phyloP scores from a whole-genome alignment of 2,113 vertebrate species.

The Vimba vimba region DNA sequence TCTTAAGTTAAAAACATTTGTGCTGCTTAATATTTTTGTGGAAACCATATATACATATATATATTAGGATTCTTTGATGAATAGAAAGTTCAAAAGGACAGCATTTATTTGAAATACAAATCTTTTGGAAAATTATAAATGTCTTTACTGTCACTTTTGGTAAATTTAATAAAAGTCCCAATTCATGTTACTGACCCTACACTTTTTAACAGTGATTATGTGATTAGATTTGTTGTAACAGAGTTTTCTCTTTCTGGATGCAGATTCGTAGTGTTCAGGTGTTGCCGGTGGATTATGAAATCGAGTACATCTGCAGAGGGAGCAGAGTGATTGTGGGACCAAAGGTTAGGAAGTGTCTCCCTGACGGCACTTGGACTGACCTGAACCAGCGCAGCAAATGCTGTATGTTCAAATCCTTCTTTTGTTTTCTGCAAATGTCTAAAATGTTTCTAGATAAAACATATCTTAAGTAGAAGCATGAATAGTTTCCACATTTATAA shows the following conservation, averaged over 20 bases:
- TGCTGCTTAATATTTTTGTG: background rate
- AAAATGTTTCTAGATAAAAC: background rate
- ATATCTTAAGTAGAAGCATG: background rate
- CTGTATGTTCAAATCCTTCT: constrained; percentile 76
- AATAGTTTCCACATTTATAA: background rate
- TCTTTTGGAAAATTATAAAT: background rate
- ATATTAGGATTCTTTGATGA: background rate
- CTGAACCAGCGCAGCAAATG: constrained; percentile 86
- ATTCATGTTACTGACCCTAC: background rate
- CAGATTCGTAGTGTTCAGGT: constrained; percentile 84
- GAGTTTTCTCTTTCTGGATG: background rate
- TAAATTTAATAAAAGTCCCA: background rate
- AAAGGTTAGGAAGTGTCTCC: constrained; percentile 92
- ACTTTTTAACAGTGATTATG: background rate
- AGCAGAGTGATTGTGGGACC: constrained; percentile 90
- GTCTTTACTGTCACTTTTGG: background rate
- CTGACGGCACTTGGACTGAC: constrained; percentile 90
- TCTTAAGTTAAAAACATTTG: background rate
- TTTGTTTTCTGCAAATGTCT: background rate
- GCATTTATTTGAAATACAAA: background rate
- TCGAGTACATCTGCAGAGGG: constrained; percentile 92
- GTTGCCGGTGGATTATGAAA: constrained; percentile 93
- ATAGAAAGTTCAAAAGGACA: background rate
- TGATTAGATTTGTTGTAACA: constrained; percentile 33
- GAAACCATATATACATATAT: background rate